Evolutionary conservation across 23 tunicate genomes (phyloP).

Genomic region (Trididemnum clinides): DNA sequence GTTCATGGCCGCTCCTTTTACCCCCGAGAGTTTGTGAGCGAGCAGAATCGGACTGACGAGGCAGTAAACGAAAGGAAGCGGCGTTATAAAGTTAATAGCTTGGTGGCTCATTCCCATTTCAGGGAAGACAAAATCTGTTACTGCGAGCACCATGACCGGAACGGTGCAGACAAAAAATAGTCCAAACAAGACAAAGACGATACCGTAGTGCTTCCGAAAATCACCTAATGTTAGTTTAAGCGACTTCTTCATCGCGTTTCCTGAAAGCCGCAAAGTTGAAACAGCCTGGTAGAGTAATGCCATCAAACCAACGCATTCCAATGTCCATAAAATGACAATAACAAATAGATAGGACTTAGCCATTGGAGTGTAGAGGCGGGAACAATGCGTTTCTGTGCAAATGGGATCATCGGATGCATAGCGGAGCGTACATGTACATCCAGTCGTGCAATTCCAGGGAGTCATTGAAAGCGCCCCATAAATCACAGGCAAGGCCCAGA

Average conservation of each 20-base stretch:
- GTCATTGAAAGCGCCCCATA: conserved; percentile 83
- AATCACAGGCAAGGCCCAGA: conserved; percentile 75
- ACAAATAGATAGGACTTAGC: conserved; percentile 78
- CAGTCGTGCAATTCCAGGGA: conserved; percentile 81
- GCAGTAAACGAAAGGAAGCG: conserved; percentile 83
- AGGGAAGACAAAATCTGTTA: conserved; percentile 49
- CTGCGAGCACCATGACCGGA: conserved; percentile 69
- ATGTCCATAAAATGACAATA: conserved; percentile 66
- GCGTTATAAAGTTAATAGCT: conserved; percentile 65
- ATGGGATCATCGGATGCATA: conserved; percentile 48
- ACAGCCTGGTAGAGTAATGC: conserved; percentile 55
- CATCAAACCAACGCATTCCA: conserved; percentile 73
- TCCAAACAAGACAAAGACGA: conserved; percentile 33
- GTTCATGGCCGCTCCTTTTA: conserved; percentile 47
- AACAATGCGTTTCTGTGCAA: conserved; percentile 59
- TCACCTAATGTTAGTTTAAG: background rate
- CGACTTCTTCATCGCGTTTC: background rate
- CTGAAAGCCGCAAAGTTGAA: conserved; percentile 11
- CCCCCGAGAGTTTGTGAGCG: conserved; percentile 56
- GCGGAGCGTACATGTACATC: conserved; percentile 75
- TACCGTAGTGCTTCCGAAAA: background rate
- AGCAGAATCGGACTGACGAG: conserved; percentile 76
- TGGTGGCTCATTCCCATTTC: conserved; percentile 35
- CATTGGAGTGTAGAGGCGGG: conserved; percentile 88
- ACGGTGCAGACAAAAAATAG: conserved; percentile 75